Evolutionary conservation across 1,140 invertebrate species (phyloP).

Genomic region (Pseudomyrmex sp.): DNA sequence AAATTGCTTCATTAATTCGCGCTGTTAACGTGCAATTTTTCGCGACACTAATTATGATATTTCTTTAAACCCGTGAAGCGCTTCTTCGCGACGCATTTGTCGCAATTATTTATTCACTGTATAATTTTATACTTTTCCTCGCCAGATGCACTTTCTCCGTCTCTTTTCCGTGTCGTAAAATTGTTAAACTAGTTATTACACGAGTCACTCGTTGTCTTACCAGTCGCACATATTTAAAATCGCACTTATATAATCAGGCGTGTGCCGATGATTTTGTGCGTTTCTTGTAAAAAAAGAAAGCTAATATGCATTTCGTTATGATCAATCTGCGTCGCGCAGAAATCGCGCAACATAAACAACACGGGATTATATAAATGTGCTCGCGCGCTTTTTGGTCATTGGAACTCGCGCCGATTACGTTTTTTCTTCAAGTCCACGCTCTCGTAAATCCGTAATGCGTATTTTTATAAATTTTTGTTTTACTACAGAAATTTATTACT

Average conservation of each 20-base stretch:
- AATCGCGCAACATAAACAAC: slow-evolving; percentile 43
- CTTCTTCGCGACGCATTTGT: not conserved
- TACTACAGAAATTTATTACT: no score
- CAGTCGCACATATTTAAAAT: not conserved
- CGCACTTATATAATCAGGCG: slow-evolving; percentile 37
- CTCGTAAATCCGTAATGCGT: not conserved
- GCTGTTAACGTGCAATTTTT: not conserved
- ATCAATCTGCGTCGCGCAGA: slow-evolving; percentile 12
- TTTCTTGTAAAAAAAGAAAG: slow-evolving; percentile 27
- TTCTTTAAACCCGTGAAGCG: not conserved
- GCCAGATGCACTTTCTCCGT: slow-evolving; percentile 61
- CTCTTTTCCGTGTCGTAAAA: slow-evolving; percentile 47
- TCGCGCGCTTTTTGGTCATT: not conserved
- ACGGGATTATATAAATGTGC: slow-evolving; percentile 4
- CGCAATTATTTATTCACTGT: slow-evolving; percentile 51
- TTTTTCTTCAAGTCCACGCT: not conserved
- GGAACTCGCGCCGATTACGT: not conserved
- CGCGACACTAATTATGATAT: not conserved
- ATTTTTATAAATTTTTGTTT: not conserved
- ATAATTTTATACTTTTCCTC: slow-evolving; percentile 55
- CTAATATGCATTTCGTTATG: slow-evolving; percentile 11
- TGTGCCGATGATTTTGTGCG: not conserved
- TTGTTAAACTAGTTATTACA: slow-evolving; percentile 48
- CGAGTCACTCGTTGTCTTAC: slow-evolving; percentile 50
- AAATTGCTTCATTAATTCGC: not conserved